Conservation (phyloP, 2,113 vertebrate species). For the Heliornis fulica region DNA sequence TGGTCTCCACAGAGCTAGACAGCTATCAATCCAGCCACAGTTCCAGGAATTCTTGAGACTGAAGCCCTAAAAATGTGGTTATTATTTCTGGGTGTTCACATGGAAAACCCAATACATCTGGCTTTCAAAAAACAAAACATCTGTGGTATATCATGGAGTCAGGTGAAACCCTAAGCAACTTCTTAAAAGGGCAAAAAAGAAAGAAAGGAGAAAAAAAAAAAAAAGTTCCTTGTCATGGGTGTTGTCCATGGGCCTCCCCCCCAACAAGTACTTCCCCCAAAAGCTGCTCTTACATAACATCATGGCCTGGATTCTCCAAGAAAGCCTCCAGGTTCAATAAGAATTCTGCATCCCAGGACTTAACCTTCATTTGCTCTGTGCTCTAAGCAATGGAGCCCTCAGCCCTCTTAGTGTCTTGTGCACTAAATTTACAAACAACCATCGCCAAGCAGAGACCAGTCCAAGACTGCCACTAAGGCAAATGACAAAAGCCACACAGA, state of each 20-base stretch:
- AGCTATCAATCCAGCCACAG: slow-evolving; percentile 4
- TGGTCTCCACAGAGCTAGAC: neutral
- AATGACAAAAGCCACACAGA: neutral
- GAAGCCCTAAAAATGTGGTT: neutral
- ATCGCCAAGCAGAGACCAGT: rapidly evolving
- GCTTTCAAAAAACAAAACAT: neutral
- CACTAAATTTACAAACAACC: neutral
- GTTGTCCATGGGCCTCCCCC: too few relatives aligned
- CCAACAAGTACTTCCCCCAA: neutral
- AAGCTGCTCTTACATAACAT: neutral
- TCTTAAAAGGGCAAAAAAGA: neutral
- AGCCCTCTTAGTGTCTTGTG: neutral
- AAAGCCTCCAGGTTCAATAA: neutral
- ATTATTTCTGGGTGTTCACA: neutral
- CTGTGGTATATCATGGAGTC: neutral
- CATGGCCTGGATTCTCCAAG: neutral
- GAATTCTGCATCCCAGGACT: neutral
- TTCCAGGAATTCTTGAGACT: neutral
- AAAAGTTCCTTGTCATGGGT: too few relatives aligned
- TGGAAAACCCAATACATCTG: neutral
- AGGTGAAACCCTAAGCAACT: neutral
- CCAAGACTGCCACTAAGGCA: neutral
- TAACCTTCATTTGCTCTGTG: neutral
- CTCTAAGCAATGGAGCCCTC: neutral
- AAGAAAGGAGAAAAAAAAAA: too few relatives aligned